These are phyloP conservation scores for Psettodes erumei DNA, from an alignment of 2,113 vertebrate species.

Conservation along the genomic window DNA sequence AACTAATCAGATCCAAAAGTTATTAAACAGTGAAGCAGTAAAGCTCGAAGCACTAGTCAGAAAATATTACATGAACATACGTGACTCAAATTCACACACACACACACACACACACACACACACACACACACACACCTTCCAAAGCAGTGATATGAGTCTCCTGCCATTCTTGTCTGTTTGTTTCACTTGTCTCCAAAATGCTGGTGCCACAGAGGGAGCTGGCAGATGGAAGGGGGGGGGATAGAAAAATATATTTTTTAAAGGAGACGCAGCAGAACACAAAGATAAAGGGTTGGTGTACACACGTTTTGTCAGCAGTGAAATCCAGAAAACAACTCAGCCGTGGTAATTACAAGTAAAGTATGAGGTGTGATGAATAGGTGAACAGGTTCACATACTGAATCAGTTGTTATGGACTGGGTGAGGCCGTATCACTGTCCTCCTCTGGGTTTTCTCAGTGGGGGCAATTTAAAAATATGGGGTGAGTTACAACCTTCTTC, in stretches of 20 bases:
- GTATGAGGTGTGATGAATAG: no score
- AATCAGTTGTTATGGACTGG: no score
- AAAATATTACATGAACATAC: background rate
- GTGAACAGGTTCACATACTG: no score
- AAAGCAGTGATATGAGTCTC: conserved; percentile 67
- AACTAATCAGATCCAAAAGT: conserved; percentile 35
- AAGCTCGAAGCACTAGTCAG: conserved; percentile 9
- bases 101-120: background rate
- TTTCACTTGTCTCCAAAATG: conserved; percentile 69
- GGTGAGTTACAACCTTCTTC: no score
- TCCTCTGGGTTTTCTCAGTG: no score
- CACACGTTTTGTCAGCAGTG: background rate
- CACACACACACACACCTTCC: conserved; percentile 78
- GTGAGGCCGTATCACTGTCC: background rate
- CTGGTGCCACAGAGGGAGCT: conserved; percentile 75
- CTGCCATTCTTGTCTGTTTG: conserved; percentile 8
- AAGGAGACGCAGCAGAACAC: background rate
- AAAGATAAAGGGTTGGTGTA: background rate
- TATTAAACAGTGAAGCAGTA: conserved; percentile 28
- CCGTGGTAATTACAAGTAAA: no score
- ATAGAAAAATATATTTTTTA: background rate
- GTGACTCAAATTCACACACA: conserved; percentile 1
- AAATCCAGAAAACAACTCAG: no score
- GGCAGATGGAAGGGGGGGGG: background rate
- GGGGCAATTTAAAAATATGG: no score